Percentiles rank a stretch among this genome's conserved stretches.
These are phyloP conservation scores for Hydrotaea diabolus DNA, from an alignment of 2,888 invertebrate genomes.

Conservation along the genomic window DNA sequence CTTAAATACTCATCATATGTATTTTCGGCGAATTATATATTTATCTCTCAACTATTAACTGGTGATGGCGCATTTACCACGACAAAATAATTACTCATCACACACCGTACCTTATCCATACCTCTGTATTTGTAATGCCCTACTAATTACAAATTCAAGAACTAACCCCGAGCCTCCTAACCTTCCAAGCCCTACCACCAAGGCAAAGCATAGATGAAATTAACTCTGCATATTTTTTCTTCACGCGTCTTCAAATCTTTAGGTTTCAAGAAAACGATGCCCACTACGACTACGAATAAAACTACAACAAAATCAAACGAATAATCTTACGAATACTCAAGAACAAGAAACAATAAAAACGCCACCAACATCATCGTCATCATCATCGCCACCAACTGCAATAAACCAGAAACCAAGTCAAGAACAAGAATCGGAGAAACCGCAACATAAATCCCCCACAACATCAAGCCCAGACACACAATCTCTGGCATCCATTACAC, in stretches of 20 bases:
- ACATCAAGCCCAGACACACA: constrained; percentile 11
- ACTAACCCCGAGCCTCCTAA: constrained; percentile 3
- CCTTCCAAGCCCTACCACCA: neutral
- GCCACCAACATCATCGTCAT: constrained; percentile 66
- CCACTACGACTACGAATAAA: constrained; percentile 61
- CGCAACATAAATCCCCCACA: constrained; percentile 13
- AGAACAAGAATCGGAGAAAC: constrained; percentile 43
- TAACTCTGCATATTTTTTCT: neutral
- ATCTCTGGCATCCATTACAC: constrained; percentile 51
- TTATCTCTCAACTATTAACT: constrained; percentile 31
- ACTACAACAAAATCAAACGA: constrained; percentile 62
- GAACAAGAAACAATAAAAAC: constrained; percentile 69
- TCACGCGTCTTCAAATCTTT: neutral
- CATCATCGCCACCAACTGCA: constrained; percentile 53
- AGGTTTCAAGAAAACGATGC: constrained; percentile 67
- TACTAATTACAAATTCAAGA: constrained; percentile 26
- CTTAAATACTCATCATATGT: constrained; percentile 3
- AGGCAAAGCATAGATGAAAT: neutral
- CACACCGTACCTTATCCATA: neutral
- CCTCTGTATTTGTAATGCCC: neutral
- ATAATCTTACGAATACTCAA: constrained; percentile 64
- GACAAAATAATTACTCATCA: constrained; percentile 20
- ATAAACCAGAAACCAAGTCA: constrained; percentile 40
- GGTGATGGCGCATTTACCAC: constrained; percentile 58
- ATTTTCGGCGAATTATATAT: constrained; percentile 26